phyloP scores from a whole-genome alignment of 2,113 vertebrate species.

The Elachura formosa region DNA sequence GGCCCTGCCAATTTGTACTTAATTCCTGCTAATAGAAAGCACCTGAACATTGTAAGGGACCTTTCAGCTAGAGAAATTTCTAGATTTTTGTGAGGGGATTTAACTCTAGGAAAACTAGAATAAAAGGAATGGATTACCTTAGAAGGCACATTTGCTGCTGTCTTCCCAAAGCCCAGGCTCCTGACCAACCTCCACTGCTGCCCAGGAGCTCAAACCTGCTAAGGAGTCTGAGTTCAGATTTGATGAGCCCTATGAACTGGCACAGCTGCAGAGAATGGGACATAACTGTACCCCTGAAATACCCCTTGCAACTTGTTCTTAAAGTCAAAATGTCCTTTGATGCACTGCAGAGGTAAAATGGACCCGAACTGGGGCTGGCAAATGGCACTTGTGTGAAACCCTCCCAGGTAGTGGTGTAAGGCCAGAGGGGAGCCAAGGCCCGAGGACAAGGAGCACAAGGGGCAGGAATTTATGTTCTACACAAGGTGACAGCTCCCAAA shows the following conservation, averaged over 20 bases:
- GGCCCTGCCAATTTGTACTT: not conserved
- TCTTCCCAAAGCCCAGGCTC: not conserved
- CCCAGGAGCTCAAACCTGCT: not conserved
- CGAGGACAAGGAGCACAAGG: not conserved
- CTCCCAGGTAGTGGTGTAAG: not conserved
- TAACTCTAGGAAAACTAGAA: not conserved
- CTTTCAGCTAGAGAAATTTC: not conserved
- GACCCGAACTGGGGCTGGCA: not conserved
- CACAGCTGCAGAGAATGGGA: not conserved
- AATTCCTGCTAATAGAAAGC: not conserved
- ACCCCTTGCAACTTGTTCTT: not conserved
- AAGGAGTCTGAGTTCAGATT: fast-evolving
- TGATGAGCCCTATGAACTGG: not conserved
- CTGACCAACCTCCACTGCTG: no score
- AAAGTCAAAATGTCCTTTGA: not conserved
- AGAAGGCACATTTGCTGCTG: not conserved
- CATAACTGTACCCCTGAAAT: not conserved
- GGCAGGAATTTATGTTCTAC: not conserved
- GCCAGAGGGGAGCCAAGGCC: not conserved
- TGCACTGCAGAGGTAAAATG: not conserved
- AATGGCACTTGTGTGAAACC: not conserved
- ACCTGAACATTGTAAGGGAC: not conserved
- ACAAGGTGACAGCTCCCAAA: not conserved
- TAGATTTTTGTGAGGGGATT: not conserved
- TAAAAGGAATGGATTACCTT: not conserved